Base-by-base conservation (phyloP, 2,888 invertebrate species). In the Imbricaverruca yamaguchii region DNA sequence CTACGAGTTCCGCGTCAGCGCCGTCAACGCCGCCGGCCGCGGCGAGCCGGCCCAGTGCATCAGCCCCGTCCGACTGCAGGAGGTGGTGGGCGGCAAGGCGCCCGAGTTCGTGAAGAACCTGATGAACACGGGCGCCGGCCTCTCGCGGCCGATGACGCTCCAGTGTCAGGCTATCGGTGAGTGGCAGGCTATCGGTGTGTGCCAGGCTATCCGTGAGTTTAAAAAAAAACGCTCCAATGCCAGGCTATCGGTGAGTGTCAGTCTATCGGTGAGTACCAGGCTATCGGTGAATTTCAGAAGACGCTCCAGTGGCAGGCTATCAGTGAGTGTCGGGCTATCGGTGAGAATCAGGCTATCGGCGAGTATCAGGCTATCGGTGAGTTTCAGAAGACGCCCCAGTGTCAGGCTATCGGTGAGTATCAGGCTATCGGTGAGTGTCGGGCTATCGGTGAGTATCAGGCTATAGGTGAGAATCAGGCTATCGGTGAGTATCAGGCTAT, bases 1-100 rank as follows among this genome's bases (percentile, higher is more conserved):
- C 87, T 97, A 96, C 86, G 98, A 98, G 88, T 98, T 98, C 91
- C 91, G 98, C 84, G 93, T 98, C 82, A 93, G 93, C 85, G 98
- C 99, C 23, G 91, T 97, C 23, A 99, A 99, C 87, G 92, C 95
- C 63, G 97, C 96, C 11, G 99, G 97, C 86, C 89, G 90, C 85
- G 92, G 94, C 92, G 90, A 90, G 80, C 89, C 97, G 0, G 97
- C 97, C 84, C 90, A 93, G 12, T 94, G 96, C 87, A 96, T 97
- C 0, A 93, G 94, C 67, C 97, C 98, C 0, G 94, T 85, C 93
- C 98, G 87, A 92, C 95, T 99, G 80, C 94, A 94, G 86, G 95
- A 95, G 87, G 92, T 95, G 82, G 90, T 93, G 83, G 97, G 96
- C 18, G 97, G 97, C 63, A 92, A 93, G 81, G 94, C 94, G 86